Evolutionary conservation across 2,888 invertebrate species (phyloP), one percentile per base, ranked within the genome.

Genomic region (Folsomia manolachei): DNA sequence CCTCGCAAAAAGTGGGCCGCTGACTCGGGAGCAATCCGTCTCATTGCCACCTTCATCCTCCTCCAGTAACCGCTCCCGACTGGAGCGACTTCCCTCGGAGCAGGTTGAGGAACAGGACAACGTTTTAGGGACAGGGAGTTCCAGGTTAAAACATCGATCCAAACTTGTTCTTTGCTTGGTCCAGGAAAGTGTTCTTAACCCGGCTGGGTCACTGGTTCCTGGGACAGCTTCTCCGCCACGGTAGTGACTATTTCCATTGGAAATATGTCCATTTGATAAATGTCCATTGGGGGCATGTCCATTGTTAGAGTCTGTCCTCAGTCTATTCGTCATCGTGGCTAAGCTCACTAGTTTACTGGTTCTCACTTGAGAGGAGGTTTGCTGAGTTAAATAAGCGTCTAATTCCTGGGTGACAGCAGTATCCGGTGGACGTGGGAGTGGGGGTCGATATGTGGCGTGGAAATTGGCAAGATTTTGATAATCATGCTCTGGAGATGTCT

Each of bases 281-380:
- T n/a, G n/a, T n/a, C 39, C 39, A 4, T 39, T 39, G 39, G 4
- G 4, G 39, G n/a, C n/a, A n/a, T n/a, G n/a, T n/a, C 39, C 39
- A 4, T 39, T 14, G 14, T 39, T 39, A 39, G 4, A 14, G 39
- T 39, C n/a, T n/a, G n/a, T n/a, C n/a, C n/a, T 39, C 39, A 39
- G 39, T 39, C 39, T 39, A 14, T 39, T 39, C 23, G 66, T 66
- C 66, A 66, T 66, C 4, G 66, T 23, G 23, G 66, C 23, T 23
- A 66, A 66, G 52, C 60, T 67, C 25, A 67, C 67, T 14, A 67
- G 56, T 56, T 67, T 67, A 24, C 67, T 67, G n/a, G n/a, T n/a
- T n/a, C n/a, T n/a, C n/a, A n/a, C n/a, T 24, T 25, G 27, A 18
- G 67, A 67, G 1, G 67, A 67, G 1, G 66, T 66, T 39, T 39